Evolutionary conservation across 2,113 vertebrate genomes (phyloP), one percentile per base, ranked within the genome.

Genomic region (Recurvirostra avosetta): DNA sequence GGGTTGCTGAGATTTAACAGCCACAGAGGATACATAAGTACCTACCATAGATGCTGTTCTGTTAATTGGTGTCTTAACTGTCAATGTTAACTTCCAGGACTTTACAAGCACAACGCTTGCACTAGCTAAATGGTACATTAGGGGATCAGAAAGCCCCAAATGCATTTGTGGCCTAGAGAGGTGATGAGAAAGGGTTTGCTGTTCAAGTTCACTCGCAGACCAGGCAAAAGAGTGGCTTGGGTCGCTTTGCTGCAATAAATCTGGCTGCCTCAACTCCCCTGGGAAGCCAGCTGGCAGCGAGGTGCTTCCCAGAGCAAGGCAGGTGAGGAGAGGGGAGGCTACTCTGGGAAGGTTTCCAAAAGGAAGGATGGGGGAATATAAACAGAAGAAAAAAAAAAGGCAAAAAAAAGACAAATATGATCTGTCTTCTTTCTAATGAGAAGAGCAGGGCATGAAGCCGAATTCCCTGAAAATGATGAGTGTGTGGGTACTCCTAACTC

Each of bases 381-480:
- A 92, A 84, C 5, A 80, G 13, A 11, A 68, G 7, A 49, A 2
- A 12, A 5, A 7, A 9, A 9, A 22, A 50, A 26, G n/a, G 14
- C 14, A 12, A 1, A 3, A 40, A 68, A 38, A 56, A 70, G 17
- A 55, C 6, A 71, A 95, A 27, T 43, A 59, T 23, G 3, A 56
- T 91, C 88, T 77, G 30, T 52, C 78, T 65, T 95, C 45, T 80
- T 95, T 68, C 40, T 92, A 55, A 77, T 55, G 58, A 96, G 81
- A 89, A 77, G 22, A 92, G 20, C 49, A 86, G 82, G 73, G 34
- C 30, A 93, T 2, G n/a, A 75, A 8, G 59, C 43, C 0, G 47
- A 84, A 74, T 74, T 91, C 80, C n/a, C 75, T 62, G 77, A 88
- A 95, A 96, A 91, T 80, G 56, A 74, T 73, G 65, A 93, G 56